phyloP scores from a whole-genome alignment of 2,113 vertebrate genomes.

The Pimephales promelas region DNA sequence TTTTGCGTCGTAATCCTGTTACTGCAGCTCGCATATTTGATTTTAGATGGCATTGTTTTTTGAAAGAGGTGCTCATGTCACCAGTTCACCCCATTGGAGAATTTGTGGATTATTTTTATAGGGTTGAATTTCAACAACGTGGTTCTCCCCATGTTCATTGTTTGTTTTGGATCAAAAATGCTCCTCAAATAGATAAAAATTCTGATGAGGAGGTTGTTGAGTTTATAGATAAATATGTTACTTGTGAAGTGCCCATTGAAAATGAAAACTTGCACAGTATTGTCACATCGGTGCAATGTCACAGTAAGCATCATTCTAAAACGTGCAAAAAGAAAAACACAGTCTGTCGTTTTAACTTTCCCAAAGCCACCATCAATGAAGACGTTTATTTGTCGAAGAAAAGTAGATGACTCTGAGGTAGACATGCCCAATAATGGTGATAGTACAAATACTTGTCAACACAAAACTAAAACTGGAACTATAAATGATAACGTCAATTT shows the following conservation, averaged over 20 bases:
- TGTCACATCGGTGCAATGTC: neutral
- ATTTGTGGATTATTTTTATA: neutral
- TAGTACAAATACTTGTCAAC: no score
- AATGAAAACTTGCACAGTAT: neutral
- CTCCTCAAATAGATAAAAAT: neutral
- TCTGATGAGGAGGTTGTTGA: neutral
- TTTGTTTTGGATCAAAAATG: neutral
- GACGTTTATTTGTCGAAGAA: neutral
- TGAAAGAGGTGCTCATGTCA: neutral
- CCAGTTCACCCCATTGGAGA: neutral
- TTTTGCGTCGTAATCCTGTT: no score
- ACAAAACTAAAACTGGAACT: neutral
- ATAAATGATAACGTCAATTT: no score
- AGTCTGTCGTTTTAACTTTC: neutral
- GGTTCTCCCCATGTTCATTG: neutral
- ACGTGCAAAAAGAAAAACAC: neutral
- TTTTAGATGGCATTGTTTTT: conserved; percentile 9
- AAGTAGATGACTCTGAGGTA: neutral
- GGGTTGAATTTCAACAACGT: neutral
- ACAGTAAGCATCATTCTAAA: neutral
- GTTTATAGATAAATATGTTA: neutral
- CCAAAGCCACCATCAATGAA: neutral
- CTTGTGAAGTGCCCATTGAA: neutral
- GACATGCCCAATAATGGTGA: neutral
- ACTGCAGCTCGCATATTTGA: no score